Conservation (phyloP, 2,888 invertebrate genomes). For the Drosophila anceps region DNA sequence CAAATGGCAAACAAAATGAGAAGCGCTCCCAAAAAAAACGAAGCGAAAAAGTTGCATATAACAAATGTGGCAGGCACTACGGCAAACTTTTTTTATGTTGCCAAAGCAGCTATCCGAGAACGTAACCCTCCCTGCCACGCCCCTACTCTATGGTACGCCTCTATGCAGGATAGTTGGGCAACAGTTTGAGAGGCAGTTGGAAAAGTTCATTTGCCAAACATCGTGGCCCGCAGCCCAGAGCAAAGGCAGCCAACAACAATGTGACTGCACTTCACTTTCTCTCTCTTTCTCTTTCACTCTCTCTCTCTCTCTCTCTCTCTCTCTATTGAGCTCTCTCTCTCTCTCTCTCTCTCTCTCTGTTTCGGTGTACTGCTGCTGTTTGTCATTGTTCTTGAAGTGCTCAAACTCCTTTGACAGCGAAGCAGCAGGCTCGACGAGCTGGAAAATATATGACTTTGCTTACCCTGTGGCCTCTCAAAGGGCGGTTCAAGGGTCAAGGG, state of each 20-base stretch:
- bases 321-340: not conserved
- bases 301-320: not conserved
- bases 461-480: slow-evolving; percentile 41
- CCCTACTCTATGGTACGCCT: not conserved
- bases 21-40: slow-evolving; percentile 7
- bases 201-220: slow-evolving; percentile 67
- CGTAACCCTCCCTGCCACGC: not conserved
- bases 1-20: slow-evolving; percentile 34
- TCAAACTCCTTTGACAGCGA: slow-evolving; percentile 56
- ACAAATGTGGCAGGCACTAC: slow-evolving; percentile 54
- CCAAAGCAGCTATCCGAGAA: slow-evolving; percentile 29
- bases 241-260: slow-evolving; percentile 54
- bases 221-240: slow-evolving; percentile 36
- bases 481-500: not conserved
- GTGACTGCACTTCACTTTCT: slow-evolving; percentile 43
- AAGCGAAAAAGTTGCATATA: slow-evolving; percentile 28
- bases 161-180: slow-evolving; percentile 44
- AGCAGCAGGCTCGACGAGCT: slow-evolving; percentile 49
- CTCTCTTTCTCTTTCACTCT: not conserved
- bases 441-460: slow-evolving; percentile 61
- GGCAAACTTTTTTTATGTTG: slow-evolving; percentile 43
- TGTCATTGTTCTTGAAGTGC: slow-evolving; percentile 27
- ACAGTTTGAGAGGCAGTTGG: slow-evolving; percentile 47
- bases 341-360: not conserved
- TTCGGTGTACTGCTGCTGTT: not conserved